phyloP scores from a whole-genome alignment of 2,888 invertebrate genomes.

The Coelinius sp. region DNA sequence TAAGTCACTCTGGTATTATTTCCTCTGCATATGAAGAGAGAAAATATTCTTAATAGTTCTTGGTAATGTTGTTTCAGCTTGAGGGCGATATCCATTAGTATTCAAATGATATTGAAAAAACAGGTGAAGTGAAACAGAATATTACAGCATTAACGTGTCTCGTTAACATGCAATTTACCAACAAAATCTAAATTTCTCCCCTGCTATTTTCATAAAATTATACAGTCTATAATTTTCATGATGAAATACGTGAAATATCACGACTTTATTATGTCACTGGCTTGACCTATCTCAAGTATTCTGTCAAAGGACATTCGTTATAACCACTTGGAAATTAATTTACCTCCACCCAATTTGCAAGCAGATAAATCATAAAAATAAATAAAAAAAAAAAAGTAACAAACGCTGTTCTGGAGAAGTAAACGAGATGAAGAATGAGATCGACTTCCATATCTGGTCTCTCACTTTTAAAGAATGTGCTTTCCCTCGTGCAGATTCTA shows the following conservation, averaged over 20 bases:
- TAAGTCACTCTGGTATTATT: conserved; percentile 7
- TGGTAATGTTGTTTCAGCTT: background rate
- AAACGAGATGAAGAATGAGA: conserved; percentile 29
- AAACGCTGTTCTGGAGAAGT: background rate
- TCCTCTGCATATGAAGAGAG: background rate
- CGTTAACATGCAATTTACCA: conserved; percentile 15
- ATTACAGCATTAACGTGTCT: conserved; percentile 22
- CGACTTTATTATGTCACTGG: conserved; percentile 16
- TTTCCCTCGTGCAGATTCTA: conserved; percentile 40
- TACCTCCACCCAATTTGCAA: background rate
- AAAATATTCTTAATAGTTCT: conserved; percentile 8
- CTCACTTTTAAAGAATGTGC: conserved; percentile 42
- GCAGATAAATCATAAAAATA: background rate
- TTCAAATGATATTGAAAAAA: conserved; percentile 5
- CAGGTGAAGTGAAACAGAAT: conserved; percentile 18
- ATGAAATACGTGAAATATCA: conserved; percentile 21
- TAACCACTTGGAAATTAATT: background rate
- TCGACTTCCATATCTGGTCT: conserved; percentile 31
- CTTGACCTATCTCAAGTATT: background rate
- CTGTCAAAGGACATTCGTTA: background rate
- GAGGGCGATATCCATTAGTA: conserved; percentile 3
- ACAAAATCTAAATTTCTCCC: conserved; percentile 4
- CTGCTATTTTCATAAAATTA: background rate
- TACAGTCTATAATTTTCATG: background rate
- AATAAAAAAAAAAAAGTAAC: too few species aligned